Evolutionary conservation across 1,140 invertebrate genomes (phyloP).

Genomic region (Hylaeus anthracinus): DNA sequence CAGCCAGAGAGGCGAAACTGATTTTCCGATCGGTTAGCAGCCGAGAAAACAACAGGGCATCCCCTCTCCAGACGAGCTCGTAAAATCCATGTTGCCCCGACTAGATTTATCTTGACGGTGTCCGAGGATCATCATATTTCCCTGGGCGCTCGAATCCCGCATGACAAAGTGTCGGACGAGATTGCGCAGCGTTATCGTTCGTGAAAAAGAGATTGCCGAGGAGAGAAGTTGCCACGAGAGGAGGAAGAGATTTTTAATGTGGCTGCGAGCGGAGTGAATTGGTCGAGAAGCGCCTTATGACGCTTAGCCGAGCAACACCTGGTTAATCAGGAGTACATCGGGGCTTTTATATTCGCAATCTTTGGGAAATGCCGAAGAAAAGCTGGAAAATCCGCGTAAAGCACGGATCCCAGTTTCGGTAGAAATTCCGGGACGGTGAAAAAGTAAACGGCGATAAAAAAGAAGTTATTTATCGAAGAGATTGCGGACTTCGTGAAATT

Average conservation of each 20-base stretch:
- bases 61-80: background rate
- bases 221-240: slow-evolving; percentile 4
- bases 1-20: slow-evolving; percentile 4
- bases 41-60: background rate
- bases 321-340: slow-evolving; percentile 42
- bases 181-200: slow-evolving; percentile 57
- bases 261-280: slow-evolving; percentile 46
- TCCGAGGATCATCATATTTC: slow-evolving; percentile 63
- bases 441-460: slow-evolving; percentile 10
- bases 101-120: slow-evolving; percentile 48
- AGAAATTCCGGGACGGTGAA: background rate
- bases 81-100: slow-evolving; percentile 46
- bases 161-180: slow-evolving; percentile 48
- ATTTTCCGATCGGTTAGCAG: background rate
- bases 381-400: background rate
- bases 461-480: background rate
- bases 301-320: slow-evolving; percentile 35
- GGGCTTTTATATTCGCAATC: slow-evolving; percentile 40
- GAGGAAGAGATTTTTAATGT: slow-evolving; percentile 43
- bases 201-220: slow-evolving; percentile 46
- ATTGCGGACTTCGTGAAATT: background rate
- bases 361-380: background rate
- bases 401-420: background rate
- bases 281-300: slow-evolving; percentile 43
- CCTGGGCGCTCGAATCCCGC: slow-evolving; percentile 46